A percentile compares a stretch with the other conserved stretches of the same genome.
Conservation (phyloP, 2,797 vertebrate genomes). For the Sebastes dallii region DNA sequence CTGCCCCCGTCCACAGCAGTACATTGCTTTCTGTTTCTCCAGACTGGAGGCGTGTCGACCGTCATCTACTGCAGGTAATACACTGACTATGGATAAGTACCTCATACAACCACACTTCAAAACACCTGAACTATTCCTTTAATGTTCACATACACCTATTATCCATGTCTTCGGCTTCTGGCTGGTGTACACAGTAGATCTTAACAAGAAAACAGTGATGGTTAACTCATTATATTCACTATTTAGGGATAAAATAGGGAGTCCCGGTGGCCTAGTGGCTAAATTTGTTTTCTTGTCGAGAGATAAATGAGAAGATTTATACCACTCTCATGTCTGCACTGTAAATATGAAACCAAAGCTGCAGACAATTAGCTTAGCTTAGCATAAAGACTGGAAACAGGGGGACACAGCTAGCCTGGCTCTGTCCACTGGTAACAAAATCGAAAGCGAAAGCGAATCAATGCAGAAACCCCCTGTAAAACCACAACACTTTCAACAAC, state of each 20-base stretch:
- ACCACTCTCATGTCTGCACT: fast-evolving
- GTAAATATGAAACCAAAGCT: no score
- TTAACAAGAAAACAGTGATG: not conserved
- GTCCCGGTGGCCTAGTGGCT: no score
- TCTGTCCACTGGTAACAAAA: not conserved
- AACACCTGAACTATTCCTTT: not conserved
- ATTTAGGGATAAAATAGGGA: no score
- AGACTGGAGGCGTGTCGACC: not conserved
- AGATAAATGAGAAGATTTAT: no score
- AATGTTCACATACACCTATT: not conserved
- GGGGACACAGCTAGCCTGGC: not conserved
- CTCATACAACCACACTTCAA: not conserved
- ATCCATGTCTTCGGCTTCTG: not conserved
- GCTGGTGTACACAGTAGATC: not conserved
- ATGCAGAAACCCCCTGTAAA: not conserved
- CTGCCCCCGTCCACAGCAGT: no score
- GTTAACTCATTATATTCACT: not conserved
- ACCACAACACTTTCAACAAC: not conserved
- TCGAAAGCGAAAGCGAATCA: not conserved
- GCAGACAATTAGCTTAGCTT: no score
- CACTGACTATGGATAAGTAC: not conserved
- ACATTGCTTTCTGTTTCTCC: no score
- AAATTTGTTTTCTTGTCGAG: no score
- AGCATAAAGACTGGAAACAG: no score
- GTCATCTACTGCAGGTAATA: not conserved